Evolutionary conservation across 2,888 invertebrate genomes (phyloP).

Genomic region (Nysson spinosus): DNA sequence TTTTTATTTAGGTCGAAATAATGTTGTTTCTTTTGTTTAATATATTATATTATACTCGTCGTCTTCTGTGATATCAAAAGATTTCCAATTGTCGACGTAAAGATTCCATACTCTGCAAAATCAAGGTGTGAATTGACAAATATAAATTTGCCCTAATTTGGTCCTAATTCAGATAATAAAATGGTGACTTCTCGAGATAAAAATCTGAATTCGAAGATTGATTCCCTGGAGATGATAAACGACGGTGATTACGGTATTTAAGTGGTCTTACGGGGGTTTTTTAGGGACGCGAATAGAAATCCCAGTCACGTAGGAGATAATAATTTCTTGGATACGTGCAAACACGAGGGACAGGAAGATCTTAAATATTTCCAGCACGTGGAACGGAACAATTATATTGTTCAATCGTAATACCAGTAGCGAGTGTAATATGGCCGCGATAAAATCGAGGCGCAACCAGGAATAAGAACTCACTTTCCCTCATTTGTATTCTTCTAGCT

Average conservation of each 20-base stretch:
- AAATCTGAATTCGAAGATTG: slow-evolving; percentile 11
- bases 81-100: too few species aligned
- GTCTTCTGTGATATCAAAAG: too few species aligned
- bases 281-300: slow-evolving; percentile 31
- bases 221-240: slow-evolving; percentile 16
- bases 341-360: slow-evolving; percentile 15
- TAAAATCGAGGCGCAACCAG: too few species aligned
- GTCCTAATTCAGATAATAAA: too few species aligned
- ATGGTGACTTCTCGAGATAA: background rate
- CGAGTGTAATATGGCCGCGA: slow-evolving; percentile 13
- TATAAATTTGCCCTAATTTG: too few species aligned
- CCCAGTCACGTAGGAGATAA: slow-evolving; percentile 43
- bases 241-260: slow-evolving; percentile 12
- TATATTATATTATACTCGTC: too few species aligned
- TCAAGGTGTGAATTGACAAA: too few species aligned
- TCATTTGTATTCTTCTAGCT: too few species aligned
- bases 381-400: slow-evolving; percentile 48
- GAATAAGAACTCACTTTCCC: too few species aligned
- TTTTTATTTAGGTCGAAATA: too few species aligned
- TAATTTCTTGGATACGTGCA: slow-evolving; percentile 46
- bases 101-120: too few species aligned
- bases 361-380: slow-evolving; percentile 34
- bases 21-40: too few species aligned
- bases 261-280: slow-evolving; percentile 27
- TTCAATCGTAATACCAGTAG: slow-evolving; percentile 34